Evolutionary conservation across 2,888 invertebrate species (phyloP).

Genomic region (Gerosis bhagava): DNA sequence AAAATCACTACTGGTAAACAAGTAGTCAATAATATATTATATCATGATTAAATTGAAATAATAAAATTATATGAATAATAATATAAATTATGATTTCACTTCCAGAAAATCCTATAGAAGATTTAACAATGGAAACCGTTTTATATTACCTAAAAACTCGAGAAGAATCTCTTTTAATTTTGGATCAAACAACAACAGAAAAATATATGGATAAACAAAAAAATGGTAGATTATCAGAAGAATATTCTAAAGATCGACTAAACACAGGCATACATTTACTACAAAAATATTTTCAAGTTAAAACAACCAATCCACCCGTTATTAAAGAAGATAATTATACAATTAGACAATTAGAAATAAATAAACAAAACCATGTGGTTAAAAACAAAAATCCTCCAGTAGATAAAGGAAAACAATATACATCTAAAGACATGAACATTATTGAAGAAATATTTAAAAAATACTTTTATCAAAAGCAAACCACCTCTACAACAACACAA

Average conservation of each 20-base stretch:
- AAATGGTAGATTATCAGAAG: not conserved
- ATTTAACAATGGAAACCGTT: conserved; percentile 3
- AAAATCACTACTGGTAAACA: not conserved
- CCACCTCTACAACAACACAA: conserved; percentile 1
- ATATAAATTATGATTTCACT: no score
- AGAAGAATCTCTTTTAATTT: not conserved
- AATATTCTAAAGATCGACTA: not conserved
- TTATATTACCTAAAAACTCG: not conserved
- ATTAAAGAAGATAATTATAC: not conserved
- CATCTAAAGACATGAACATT: not conserved
- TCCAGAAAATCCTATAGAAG: not conserved
- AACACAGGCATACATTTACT: not conserved
- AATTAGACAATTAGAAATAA: no score
- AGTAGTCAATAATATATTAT: no score
- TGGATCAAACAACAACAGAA: conserved; percentile 1
- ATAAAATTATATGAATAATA: no score
- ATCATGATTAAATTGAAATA: no score
- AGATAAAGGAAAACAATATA: not conserved
- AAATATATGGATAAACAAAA: not conserved
- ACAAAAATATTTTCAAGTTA: not conserved
- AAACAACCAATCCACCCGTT: not conserved
- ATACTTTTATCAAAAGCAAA: conserved; percentile 2
- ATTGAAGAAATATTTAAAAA: conserved; percentile 10
- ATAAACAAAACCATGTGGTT: no score
- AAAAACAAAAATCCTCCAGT: not conserved